Evolutionary conservation across 2,113 vertebrate genomes (phyloP), one percentile per base, ranked within the genome.

Genomic region (Indri indri): DNA sequence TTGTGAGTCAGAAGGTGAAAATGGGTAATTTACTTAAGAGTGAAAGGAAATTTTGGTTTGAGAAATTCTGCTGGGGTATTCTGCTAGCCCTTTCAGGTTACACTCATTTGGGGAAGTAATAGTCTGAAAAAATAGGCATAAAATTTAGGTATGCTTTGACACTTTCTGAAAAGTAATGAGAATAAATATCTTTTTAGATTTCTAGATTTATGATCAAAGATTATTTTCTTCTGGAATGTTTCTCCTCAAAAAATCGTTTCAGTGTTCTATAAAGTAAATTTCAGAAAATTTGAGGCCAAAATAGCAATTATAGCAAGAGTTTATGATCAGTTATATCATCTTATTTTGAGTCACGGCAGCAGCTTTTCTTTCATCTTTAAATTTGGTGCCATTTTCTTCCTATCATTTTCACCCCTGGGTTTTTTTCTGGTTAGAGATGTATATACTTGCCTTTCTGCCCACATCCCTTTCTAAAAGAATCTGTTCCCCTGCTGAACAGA

Each of bases 301-400:
- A 57, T 20, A 50, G 54, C 14, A 18, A 85, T 76, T 54, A 83
- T 54, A 88, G 66, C 37, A 42, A 32, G 84, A 76, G n/a, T 37
- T 59, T 80, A 27, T 88, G 50, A 71, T 59, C 45, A 52, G 16
- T 81, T 47, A 52, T 8, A 42, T 5, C 47, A 25, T 61, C 66
- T 81, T 74, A 85, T 81, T 94, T 92, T 95, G 63, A 94, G 93
- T 79, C 5, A 25, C 8, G 30, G 61, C 80, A 71, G 22, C 23
- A 76, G 18, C 25, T 82, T 90, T 92, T 88, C 68, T 87, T 95
- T 96, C n/a, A 70, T 87, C 84, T 94, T 92, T 95, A 90, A 96
- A 91, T 84, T 84, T 73, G 45, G 22, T 80, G 70, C 22, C 61
- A 34, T 85, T 88, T 91, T 83, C 47, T 94, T 63, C 10, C 71